Conservation (phyloP, 2,888 invertebrate genomes). For the Ennomos quercinarius region DNA sequence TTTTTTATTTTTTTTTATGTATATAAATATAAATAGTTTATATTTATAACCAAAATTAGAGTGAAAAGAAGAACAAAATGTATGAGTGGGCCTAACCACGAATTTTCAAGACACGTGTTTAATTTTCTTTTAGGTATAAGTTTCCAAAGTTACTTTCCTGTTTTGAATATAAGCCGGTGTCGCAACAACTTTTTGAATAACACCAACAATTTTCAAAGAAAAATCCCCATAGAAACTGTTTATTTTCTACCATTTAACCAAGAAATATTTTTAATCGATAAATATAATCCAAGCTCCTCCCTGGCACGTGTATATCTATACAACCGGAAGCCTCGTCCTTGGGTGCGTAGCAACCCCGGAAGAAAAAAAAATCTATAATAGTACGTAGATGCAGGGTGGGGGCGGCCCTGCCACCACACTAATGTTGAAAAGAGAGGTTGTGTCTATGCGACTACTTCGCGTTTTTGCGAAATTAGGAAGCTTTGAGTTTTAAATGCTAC, state of each 20-base stretch:
- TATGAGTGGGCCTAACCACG: too few relatives aligned
- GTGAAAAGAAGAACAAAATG: too few relatives aligned
- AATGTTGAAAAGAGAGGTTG: conserved; percentile 32
- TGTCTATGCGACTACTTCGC: conserved; percentile 39
- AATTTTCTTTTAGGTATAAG: too few relatives aligned
- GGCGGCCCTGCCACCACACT: conserved; percentile 46
- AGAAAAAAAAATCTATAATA: conserved; percentile 77
- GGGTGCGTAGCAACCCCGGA: conserved; percentile 71
- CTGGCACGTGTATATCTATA: conserved; percentile 62
- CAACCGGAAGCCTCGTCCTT: conserved; percentile 72
- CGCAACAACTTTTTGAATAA: too few relatives aligned
- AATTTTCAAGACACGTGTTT: too few relatives aligned
- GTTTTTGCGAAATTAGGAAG: conserved; percentile 34
- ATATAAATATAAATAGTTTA: too few relatives aligned
- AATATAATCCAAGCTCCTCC: conserved; percentile 52
- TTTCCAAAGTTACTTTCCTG: too few relatives aligned
- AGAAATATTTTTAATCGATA: conserved; percentile 47
- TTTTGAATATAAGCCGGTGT: too few relatives aligned
- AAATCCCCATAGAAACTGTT: conserved; percentile 12
- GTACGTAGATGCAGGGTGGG: conserved; percentile 60
- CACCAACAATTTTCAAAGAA: background rate
- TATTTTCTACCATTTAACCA: conserved; percentile 24
- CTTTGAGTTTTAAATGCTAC: conserved; percentile 12
- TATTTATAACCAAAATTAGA: too few relatives aligned
- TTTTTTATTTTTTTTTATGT: too few relatives aligned